These are phyloP conservation scores for Furnarius figulus DNA, from an alignment of 2,113 vertebrate genomes.

Conservation along the genomic window DNA sequence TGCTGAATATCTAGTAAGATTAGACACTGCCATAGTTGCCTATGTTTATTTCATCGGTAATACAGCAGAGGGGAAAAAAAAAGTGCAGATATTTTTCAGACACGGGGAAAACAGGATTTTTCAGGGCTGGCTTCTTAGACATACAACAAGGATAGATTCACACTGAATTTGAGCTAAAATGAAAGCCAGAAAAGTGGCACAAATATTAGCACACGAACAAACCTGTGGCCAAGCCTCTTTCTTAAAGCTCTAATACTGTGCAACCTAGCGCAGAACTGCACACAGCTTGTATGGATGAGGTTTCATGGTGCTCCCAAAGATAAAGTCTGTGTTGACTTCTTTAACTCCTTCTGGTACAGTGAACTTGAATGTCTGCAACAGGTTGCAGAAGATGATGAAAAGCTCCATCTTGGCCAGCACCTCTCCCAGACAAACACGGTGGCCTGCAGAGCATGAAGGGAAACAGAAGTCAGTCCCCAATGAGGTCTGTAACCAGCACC, in stretches of 20 bases:
- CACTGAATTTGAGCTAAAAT: not conserved
- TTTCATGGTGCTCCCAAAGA: conserved; percentile 49
- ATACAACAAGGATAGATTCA: not conserved
- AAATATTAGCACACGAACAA: not conserved
- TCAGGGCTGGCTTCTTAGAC: not conserved
- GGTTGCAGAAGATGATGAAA: conserved; percentile 63
- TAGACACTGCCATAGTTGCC: not conserved
- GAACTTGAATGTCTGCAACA: conserved; percentile 56
- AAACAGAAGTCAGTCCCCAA: not conserved
- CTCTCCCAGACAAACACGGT: conserved; percentile 38
- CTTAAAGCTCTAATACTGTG: not conserved
- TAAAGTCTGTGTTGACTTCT: not conserved
- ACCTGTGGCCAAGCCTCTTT: not conserved
- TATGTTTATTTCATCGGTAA: conserved; percentile 4
- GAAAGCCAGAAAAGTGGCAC: not conserved
- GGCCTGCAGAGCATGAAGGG: conserved; percentile 1
- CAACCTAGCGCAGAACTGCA: not conserved
- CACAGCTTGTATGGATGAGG: conserved; percentile 38
- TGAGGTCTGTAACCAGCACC: not conserved
- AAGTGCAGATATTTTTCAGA: not conserved
- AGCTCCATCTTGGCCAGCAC: conserved; percentile 55
- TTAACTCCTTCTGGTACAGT: conserved; percentile 29
- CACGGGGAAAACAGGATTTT: not conserved
- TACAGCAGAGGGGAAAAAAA: not conserved
- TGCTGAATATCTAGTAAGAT: not conserved